Conservation (phyloP, 2,113 vertebrate species). For the Entelurus aequoreus region DNA sequence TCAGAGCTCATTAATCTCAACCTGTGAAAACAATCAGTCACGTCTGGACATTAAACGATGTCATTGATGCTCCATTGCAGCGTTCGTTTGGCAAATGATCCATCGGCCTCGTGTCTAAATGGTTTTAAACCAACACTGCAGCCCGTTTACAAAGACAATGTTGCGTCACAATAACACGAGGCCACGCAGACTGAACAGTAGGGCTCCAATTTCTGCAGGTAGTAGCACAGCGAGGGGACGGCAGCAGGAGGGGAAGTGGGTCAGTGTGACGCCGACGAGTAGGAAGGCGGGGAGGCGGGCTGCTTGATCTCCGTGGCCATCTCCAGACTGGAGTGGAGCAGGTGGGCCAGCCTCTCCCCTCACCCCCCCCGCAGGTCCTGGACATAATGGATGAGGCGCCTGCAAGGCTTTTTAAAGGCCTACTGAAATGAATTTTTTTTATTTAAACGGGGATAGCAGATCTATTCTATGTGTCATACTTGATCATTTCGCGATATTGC, state of each 20-base stretch:
- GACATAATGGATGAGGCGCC: conserved; percentile 54
- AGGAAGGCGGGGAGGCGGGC: background rate
- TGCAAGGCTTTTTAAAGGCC: conserved; percentile 45
- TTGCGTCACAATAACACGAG: conserved; percentile 30
- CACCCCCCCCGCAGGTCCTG: conserved; percentile 47
- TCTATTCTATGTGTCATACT: too few species aligned
- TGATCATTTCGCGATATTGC: too few species aligned
- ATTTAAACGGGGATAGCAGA: too few species aligned
- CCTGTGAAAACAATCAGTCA: conserved; percentile 44
- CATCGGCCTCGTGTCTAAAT: conserved; percentile 43
- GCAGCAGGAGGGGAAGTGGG: background rate
- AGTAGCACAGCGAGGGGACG: conserved; percentile 44
- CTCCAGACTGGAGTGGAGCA: conserved; percentile 54
- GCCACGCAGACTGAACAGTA: conserved; percentile 14
- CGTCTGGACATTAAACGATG: conserved; percentile 49
- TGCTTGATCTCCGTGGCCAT: conserved; percentile 61
- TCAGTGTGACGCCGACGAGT: background rate
- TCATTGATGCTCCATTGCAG: conserved; percentile 30
- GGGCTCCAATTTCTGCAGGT: conserved; percentile 56
- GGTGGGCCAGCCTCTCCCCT: conserved; percentile 38
- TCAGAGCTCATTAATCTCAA: conserved; percentile 56
- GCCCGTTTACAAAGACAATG: conserved; percentile 30
- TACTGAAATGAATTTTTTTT: too few species aligned
- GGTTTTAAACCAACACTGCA: conserved; percentile 31
- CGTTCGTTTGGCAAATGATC: conserved; percentile 47